Base-by-base conservation (phyloP, 2,797 vertebrate genomes). In the Lagodon rhomboides region DNA sequence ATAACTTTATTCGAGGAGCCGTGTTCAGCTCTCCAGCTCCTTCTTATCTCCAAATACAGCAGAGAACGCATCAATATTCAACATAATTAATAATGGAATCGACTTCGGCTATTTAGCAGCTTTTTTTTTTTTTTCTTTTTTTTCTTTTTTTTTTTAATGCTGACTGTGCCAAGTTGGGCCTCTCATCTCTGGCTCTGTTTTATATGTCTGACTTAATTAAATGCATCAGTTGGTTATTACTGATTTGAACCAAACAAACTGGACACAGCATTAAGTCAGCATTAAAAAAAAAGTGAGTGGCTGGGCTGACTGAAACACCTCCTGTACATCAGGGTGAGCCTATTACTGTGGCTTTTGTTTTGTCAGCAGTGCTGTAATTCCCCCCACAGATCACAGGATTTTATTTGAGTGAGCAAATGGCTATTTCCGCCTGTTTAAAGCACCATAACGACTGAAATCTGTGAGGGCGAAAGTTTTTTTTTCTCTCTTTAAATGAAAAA, bases 21-120 rank as follows among this genome's bases (percentile, higher is more conserved):
- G 3, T 22, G 58, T 50, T 72, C n/a, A 41, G 43, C 69, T 74
- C 43, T 46, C 16, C 15, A 3, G 23, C 71, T 53, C 15, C 62
- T 53, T 47, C 71, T 77, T 47, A 64, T 56, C 56, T 69, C 68
- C 56, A 80, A 67, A 80, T 46, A 58, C 51, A 84, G 61, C 65
- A 73, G 41, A 69, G 64, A 77, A 62, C 43, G 43, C 72, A 79
- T 58, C 59, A 84, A 74, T 86, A 85, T 80, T 84, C 60, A 77
- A 66, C 50, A 70, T 50, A 43, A 76, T 82, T 71, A 83, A 82
- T 87, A 79, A 84, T 77, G 58, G 12, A 84, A 55, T 68, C 12
- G 54, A 71, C 62, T 77, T 60, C 46, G 70, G 62, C 50, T 82
- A 38, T 80, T 50, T 63, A 23, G 41, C 61, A 50, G 23, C 64